These are phyloP conservation scores for cat (Felis catus) DNA, from an alignment of 2,113 vertebrate genomes.

Conservation along the genomic window F.catus_Fca126_mat1.0 CM031419.1:138859001-138859500, in stretches of 20 bases:
- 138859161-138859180: not conserved
- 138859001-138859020: not conserved
- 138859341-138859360: not conserved
- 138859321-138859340: not conserved
- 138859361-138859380: conserved; percentile 27
- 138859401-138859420: not conserved
- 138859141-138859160: not conserved
- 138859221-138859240: not conserved
- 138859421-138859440: not conserved
- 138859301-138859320: not conserved
- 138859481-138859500: no score
- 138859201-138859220: not conserved
- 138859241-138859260: not conserved
- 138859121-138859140: not conserved
- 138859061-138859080: not conserved
- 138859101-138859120: not conserved
- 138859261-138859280: not conserved
- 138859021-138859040: not conserved
- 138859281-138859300: not conserved
- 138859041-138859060: not conserved
- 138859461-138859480: no score
- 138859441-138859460: not conserved
- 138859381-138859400: conserved; percentile 25
- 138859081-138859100: not conserved
- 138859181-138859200: not conserved